Conservation (phyloP, 1,140 invertebrate genomes). For the Bombus confusus region DNA sequence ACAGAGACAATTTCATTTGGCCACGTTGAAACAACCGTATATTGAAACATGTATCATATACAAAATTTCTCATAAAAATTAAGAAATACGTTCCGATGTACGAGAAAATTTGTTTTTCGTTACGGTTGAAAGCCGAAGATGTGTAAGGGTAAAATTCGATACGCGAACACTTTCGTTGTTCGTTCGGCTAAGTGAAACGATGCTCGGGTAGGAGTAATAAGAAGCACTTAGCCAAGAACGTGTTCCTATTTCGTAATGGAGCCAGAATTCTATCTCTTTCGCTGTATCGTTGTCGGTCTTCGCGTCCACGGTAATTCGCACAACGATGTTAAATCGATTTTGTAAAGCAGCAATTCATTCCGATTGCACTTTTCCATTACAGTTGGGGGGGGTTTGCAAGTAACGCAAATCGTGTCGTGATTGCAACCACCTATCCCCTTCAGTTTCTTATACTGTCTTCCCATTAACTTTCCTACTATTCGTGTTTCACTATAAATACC, state of each 20-base stretch:
- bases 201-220: slow-evolving; percentile 36
- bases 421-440: background rate
- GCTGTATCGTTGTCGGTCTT: background rate
- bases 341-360: slow-evolving; percentile 47
- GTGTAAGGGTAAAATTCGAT: slow-evolving; percentile 50
- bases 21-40: background rate
- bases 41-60: background rate
- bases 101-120: background rate
- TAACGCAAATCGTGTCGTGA: slow-evolving; percentile 1
- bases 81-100: background rate
- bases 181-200: slow-evolving; percentile 45
- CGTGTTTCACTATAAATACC: too few species aligned
- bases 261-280: slow-evolving; percentile 42
- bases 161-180: slow-evolving; percentile 25
- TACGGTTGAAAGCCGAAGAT: background rate
- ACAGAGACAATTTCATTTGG: background rate
- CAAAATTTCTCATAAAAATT: background rate
- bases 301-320: slow-evolving; percentile 42
- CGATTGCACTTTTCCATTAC: slow-evolving; percentile 26
- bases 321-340: slow-evolving; percentile 56
- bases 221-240: slow-evolving; percentile 58
- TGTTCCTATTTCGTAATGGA: slow-evolving; percentile 60
- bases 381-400: background rate
- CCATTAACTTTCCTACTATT: background rate
- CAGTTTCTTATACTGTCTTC: background rate